These are phyloP conservation scores for Drosophila greeni DNA, from an alignment of 2,888 invertebrate species.

Conservation along the genomic window DNA sequence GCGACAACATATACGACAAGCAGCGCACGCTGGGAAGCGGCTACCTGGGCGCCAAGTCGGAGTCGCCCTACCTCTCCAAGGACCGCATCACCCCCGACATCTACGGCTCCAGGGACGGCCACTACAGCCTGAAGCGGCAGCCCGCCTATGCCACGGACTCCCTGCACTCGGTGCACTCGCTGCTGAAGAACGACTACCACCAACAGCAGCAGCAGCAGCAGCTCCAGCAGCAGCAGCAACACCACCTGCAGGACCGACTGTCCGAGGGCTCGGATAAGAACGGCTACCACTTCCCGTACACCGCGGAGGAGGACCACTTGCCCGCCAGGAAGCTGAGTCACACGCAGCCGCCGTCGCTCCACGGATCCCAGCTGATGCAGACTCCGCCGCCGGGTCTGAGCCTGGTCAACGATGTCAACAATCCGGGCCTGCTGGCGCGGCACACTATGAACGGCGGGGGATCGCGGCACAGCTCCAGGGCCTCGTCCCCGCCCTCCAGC, in stretches of 20 bases:
- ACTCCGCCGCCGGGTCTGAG: constrained; percentile 51
- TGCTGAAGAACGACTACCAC: constrained; percentile 78
- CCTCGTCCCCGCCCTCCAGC: constrained; percentile 79
- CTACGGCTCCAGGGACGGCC: constrained; percentile 78
- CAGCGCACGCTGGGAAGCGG: constrained; percentile 74
- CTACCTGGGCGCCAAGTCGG: constrained; percentile 75
- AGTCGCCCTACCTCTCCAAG: constrained; percentile 78
- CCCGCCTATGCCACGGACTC: constrained; percentile 75
- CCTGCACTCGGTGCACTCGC: constrained; percentile 78
- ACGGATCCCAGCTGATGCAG: constrained; percentile 69
- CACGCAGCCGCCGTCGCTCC: constrained; percentile 61
- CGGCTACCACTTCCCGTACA: constrained; percentile 91
- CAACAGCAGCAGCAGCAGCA: constrained; percentile 78
- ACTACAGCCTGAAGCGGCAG: constrained; percentile 77
- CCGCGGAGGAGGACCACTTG: constrained; percentile 88
- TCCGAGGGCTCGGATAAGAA: constrained; percentile 87
- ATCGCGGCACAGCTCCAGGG: constrained; percentile 77
- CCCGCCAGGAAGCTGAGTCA: constrained; percentile 75
- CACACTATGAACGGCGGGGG: constrained; percentile 68
- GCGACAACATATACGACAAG: constrained; percentile 78
- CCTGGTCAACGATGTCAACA: constrained; percentile 80
- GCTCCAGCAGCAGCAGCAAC: constrained; percentile 78
- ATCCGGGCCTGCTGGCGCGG: constrained; percentile 78
- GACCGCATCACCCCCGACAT: constrained; percentile 78
- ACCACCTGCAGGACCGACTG: constrained; percentile 81